Evolutionary conservation across 1,140 invertebrate genomes (phyloP).

Genomic region (Drosophila ohnishii): DNA sequence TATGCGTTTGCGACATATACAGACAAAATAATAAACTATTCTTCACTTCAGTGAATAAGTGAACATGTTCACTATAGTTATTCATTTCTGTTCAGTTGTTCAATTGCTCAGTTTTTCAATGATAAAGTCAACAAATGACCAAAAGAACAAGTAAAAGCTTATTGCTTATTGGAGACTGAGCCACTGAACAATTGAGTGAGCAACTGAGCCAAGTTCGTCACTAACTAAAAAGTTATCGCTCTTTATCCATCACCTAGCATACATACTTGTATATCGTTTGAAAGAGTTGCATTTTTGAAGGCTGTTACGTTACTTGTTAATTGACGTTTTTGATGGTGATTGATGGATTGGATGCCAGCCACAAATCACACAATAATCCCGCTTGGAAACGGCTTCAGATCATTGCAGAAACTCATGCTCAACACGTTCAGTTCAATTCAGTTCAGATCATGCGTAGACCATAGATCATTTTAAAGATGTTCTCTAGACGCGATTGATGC

Average conservation of each 20-base stretch:
- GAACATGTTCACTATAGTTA: too few relatives aligned
- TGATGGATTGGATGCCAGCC: constrained; percentile 26
- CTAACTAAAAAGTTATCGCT: not conserved
- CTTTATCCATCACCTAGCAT: constrained; percentile 6
- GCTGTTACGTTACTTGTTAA: constrained; percentile 44
- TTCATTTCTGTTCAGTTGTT: not conserved
- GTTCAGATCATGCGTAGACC: constrained; percentile 32
- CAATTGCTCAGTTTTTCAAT: too few relatives aligned
- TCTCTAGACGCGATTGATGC: constrained; percentile 49
- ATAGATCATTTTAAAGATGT: constrained; percentile 37
- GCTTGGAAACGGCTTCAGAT: constrained; percentile 62
- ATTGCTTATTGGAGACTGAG: not conserved
- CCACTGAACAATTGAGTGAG: not conserved
- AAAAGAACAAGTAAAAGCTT: not conserved
- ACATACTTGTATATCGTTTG: constrained; percentile 17
- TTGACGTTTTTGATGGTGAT: constrained; percentile 33
- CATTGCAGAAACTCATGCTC: constrained; percentile 45
- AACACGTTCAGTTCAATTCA: constrained; percentile 39
- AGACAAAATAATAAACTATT: not conserved
- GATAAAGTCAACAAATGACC: not conserved
- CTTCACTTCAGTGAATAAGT: not conserved
- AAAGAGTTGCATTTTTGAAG: constrained; percentile 31
- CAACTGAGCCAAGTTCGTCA: not conserved
- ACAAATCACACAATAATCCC: constrained; percentile 24
- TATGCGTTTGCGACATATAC: constrained; percentile 19